A percentile compares a stretch with the other conserved stretches of the same genome.
These are phyloP conservation scores for Platorchestia sp. DNA, from an alignment of 1,140 invertebrate species.

Conservation along the genomic window DNA sequence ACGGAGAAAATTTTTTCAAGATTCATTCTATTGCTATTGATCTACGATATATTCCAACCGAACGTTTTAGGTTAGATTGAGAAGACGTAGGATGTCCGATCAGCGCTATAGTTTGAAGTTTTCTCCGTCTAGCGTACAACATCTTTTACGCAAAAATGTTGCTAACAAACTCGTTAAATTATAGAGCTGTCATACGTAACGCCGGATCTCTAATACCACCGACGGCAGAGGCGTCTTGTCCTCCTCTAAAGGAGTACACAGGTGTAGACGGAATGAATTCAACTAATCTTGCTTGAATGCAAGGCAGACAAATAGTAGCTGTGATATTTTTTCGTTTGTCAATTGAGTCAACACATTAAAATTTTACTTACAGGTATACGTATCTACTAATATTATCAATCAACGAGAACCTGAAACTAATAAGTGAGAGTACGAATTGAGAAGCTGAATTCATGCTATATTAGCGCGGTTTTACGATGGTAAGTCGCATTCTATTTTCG, in stretches of 20 bases:
- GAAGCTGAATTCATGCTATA: background rate
- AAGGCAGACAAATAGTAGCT: background rate
- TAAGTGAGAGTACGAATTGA: background rate
- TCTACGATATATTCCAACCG: too few relatives aligned
- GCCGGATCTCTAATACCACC: background rate
- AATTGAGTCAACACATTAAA: too few relatives aligned
- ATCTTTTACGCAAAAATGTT: background rate
- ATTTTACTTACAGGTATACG: too few relatives aligned
- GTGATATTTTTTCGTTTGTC: too few relatives aligned
- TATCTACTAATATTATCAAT: background rate
- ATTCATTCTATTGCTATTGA: too few relatives aligned
- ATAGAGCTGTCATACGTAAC: background rate
- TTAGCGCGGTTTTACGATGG: background rate
- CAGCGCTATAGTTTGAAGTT: background rate
- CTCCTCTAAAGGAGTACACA: background rate
- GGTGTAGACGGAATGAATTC: background rate
- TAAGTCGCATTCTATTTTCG: background rate
- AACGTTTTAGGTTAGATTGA: too few relatives aligned
- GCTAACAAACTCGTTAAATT: background rate
- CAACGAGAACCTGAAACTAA: background rate
- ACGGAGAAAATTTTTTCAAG: too few relatives aligned
- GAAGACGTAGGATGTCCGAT: background rate
- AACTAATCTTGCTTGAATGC: background rate
- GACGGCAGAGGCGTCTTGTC: background rate
- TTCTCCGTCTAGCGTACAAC: background rate